Evolutionary conservation across 2,888 invertebrate genomes (phyloP).

Genomic region (Thysanoteuthis rhombus): DNA sequence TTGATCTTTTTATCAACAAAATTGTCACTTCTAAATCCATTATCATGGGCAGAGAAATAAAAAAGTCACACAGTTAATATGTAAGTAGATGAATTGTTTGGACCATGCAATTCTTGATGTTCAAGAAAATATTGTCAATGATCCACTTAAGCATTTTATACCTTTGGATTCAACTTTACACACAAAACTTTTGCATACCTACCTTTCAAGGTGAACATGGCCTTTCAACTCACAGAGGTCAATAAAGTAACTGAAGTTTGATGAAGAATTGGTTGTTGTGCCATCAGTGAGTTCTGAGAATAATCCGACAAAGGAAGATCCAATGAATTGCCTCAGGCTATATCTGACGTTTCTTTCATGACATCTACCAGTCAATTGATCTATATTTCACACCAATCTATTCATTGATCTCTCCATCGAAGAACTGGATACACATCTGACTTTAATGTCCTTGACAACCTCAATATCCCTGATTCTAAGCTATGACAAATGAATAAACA

Average conservation of each 20-base stretch:
- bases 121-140: no score
- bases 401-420: background rate
- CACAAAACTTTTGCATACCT: no score
- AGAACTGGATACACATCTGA: background rate
- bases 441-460: background rate
- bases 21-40: no score
- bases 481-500: background rate
- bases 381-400: background rate
- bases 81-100: no score
- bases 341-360: background rate
- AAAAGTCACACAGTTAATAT: no score
- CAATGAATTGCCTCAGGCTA: background rate
- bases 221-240: background rate
- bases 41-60: no score
- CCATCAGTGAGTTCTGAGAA: background rate
- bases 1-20: no score
- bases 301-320: background rate
- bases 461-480: background rate
- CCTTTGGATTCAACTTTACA: no score
- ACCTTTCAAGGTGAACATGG: background rate
- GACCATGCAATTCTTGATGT: no score
- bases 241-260: background rate
- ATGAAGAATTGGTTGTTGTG: background rate
- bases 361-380: background rate
- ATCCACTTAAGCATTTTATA: no score